Evolutionary conservation across 2,888 invertebrate species (phyloP).

Genomic region (Drosophila sordidapex): DNA sequence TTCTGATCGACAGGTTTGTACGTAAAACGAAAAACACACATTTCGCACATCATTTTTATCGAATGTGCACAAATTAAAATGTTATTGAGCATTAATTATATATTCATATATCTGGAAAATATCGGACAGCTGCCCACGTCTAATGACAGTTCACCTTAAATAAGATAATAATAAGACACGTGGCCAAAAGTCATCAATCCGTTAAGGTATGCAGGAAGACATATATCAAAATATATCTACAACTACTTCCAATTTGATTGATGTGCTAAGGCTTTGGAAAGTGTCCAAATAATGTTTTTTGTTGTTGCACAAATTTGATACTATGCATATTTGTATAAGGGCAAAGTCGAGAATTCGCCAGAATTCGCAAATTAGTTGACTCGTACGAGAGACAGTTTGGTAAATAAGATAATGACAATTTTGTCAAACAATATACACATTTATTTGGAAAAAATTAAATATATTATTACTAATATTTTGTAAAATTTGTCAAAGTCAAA

Average conservation of each 20-base stretch:
- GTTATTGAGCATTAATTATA: constrained; percentile 72
- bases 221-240: constrained; percentile 33
- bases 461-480: background rate
- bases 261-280: constrained; percentile 24
- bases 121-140: constrained; percentile 62
- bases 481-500: constrained; percentile 19
- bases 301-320: constrained; percentile 10
- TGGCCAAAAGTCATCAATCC: constrained; percentile 30
- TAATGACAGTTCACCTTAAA: constrained; percentile 57
- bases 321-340: constrained; percentile 41
- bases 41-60: constrained; percentile 36
- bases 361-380: constrained; percentile 2
- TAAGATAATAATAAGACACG: constrained; percentile 50
- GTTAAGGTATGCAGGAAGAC: constrained; percentile 41
- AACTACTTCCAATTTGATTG: constrained; percentile 49
- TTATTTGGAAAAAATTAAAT: background rate
- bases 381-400: background rate
- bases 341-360: constrained; percentile 21
- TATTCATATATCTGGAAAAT: constrained; percentile 58
- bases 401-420: background rate
- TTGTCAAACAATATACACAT: background rate
- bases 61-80: constrained; percentile 56
- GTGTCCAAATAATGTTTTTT: constrained; percentile 2
- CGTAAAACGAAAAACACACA: constrained; percentile 37
- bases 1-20: constrained; percentile 64